These are phyloP conservation scores for Brachionus manjavacas DNA, from an alignment of 1,140 invertebrate species.

Conservation along the genomic window DNA sequence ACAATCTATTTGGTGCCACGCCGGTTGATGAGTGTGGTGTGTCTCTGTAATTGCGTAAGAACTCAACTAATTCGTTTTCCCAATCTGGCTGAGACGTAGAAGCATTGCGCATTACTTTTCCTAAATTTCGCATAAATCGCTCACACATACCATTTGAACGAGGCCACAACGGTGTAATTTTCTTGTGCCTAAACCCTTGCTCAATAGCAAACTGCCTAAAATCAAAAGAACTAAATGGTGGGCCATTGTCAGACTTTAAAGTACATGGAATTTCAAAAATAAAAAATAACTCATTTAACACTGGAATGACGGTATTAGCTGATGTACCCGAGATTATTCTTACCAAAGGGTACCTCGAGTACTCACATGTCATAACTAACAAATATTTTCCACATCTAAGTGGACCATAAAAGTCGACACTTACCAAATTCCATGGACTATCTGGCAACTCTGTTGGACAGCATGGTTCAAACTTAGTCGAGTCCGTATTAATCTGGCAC, in stretches of 20 bases:
- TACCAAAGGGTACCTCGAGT: slow-evolving; percentile 43
- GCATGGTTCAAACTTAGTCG: background rate
- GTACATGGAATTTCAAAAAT: slow-evolving; percentile 43
- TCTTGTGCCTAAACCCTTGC: slow-evolving; percentile 42
- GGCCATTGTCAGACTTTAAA: slow-evolving; percentile 44
- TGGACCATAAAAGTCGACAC: background rate
- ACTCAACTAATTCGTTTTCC: background rate
- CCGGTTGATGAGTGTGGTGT: background rate
- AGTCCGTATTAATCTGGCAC: no score
- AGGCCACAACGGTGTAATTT: slow-evolving; percentile 43
- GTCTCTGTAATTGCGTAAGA: background rate
- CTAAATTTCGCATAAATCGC: slow-evolving; percentile 38
- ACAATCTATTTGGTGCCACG: background rate
- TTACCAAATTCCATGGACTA: background rate
- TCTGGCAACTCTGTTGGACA: background rate
- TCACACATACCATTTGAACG: slow-evolving; percentile 44
- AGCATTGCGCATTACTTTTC: background rate
- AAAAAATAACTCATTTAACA: slow-evolving; percentile 44
- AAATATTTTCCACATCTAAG: background rate
- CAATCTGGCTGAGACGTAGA: background rate
- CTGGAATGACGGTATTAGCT: slow-evolving; percentile 35
- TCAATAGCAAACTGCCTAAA: slow-evolving; percentile 42
- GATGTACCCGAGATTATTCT: slow-evolving; percentile 44
- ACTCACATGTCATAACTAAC: background rate
- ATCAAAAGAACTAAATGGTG: background rate